phyloP scores from a whole-genome alignment of 2,113 vertebrate genomes.

The Leucoraja erinaceus region DNA sequence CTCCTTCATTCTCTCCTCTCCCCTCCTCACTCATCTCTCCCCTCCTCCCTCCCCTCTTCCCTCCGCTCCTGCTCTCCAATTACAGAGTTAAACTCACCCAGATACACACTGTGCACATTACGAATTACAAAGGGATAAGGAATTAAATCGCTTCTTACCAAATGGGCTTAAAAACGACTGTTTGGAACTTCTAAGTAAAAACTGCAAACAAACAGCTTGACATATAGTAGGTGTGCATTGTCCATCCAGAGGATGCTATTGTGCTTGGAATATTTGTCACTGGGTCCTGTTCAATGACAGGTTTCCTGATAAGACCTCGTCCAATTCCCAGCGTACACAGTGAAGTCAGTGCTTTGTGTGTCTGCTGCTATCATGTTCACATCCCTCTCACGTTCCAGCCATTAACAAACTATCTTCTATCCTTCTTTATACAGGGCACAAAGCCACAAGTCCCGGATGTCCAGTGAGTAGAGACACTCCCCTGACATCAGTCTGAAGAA shows the following conservation, averaged over 20 bases:
- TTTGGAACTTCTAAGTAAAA: not conserved
- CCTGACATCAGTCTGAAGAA: no score
- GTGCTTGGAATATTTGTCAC: not conserved
- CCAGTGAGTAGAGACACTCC: not conserved
- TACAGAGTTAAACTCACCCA: not conserved
- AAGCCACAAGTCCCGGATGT: not conserved
- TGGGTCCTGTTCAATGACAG: not conserved
- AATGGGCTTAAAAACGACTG: not conserved
- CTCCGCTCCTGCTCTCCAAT: not conserved
- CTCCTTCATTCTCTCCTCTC: no score
- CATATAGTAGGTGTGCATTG: no score
- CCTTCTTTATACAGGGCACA: slow-evolving; percentile 10
- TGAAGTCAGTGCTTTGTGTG: slow-evolving; percentile 19
- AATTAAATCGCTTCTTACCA: not conserved
- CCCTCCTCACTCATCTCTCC: no score
- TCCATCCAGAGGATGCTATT: not conserved
- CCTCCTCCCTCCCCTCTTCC: not conserved
- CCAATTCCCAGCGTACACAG: slow-evolving; percentile 16
- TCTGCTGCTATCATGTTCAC: not conserved
- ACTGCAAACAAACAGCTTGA: no score
- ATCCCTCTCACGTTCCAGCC: slow-evolving; percentile 27
- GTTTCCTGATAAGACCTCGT: not conserved
- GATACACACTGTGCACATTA: not conserved
- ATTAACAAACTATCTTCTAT: slow-evolving; percentile 28
- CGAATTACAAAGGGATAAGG: not conserved